These are phyloP conservation scores for Carassius carassius DNA, from an alignment of 2,113 vertebrate species.

Conservation along the genomic window DNA sequence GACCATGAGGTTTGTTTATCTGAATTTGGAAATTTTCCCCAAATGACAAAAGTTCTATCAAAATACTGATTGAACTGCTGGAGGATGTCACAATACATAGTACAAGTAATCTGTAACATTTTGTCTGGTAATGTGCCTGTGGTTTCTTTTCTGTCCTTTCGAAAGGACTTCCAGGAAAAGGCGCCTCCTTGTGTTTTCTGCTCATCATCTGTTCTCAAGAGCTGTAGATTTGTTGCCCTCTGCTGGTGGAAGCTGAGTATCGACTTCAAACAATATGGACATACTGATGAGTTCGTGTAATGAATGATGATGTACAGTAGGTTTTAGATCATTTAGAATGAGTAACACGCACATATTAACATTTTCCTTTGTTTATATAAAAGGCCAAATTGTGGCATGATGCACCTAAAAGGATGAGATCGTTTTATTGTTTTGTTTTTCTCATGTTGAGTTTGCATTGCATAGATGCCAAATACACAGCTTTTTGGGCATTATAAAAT, in stretches of 20 bases:
- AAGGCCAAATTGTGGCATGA: slow-evolving; percentile 52
- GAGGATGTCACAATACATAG: neutral
- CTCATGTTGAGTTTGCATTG: slow-evolving; percentile 24
- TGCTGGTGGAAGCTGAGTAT: slow-evolving; percentile 56
- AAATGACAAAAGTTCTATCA: neutral
- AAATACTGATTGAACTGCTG: neutral
- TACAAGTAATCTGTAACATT: neutral
- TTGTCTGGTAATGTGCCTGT: slow-evolving; percentile 34
- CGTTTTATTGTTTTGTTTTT: slow-evolving; percentile 37
- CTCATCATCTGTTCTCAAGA: neutral
- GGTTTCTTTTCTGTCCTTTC: slow-evolving; percentile 11
- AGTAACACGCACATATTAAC: slow-evolving; percentile 23
- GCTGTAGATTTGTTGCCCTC: slow-evolving; percentile 55
- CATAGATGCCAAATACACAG: slow-evolving; percentile 52
- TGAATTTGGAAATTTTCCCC: neutral
- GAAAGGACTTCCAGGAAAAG: neutral
- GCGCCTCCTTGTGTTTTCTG: neutral
- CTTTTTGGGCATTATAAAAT: slow-evolving; percentile 58
- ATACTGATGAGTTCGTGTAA: neutral
- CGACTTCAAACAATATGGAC: neutral
- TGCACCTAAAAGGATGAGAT: slow-evolving; percentile 26
- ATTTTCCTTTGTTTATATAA: slow-evolving; percentile 28
- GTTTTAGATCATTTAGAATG: neutral
- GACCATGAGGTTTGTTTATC: neutral
- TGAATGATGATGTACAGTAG: neutral